These are phyloP conservation scores for Dipus sagitta DNA, from an alignment of 2,797 vertebrate species.

Conservation along the genomic window DNA sequence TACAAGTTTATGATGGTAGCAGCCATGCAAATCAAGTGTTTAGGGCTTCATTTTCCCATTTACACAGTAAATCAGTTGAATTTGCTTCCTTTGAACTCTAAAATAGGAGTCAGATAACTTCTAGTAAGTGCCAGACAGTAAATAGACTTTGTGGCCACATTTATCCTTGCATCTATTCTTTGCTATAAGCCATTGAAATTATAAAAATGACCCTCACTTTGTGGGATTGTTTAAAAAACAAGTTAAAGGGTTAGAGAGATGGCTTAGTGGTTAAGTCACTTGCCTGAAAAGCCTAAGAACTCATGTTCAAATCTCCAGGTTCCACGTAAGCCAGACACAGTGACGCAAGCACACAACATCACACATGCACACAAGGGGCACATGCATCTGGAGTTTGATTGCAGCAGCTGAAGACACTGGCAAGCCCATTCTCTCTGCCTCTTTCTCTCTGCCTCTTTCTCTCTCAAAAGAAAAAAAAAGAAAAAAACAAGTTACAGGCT, in stretches of 20 bases:
- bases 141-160: neutral
- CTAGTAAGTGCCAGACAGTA: neutral
- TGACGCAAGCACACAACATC: no score
- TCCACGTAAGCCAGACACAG: no score
- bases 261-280: no score
- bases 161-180: conserved; percentile 10
- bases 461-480: no score
- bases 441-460: no score
- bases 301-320: no score
- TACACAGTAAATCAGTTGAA: conserved; percentile 43
- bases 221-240: conserved; percentile 24
- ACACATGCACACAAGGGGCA: no score
- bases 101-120: neutral
- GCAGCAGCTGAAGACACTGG: no score
- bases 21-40: neutral
- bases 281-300: no score
- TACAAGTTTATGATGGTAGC: no score
- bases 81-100: conserved; percentile 10
- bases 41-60: conserved; percentile 37
- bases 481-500: neutral
- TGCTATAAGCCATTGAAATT: neutral
- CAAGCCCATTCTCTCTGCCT: no score
- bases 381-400: no score
- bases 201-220: conserved; percentile 6
- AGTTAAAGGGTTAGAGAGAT: neutral